phyloP scores from a whole-genome alignment of 2,888 invertebrate genomes.

The Lutraria lutraria region DNA sequence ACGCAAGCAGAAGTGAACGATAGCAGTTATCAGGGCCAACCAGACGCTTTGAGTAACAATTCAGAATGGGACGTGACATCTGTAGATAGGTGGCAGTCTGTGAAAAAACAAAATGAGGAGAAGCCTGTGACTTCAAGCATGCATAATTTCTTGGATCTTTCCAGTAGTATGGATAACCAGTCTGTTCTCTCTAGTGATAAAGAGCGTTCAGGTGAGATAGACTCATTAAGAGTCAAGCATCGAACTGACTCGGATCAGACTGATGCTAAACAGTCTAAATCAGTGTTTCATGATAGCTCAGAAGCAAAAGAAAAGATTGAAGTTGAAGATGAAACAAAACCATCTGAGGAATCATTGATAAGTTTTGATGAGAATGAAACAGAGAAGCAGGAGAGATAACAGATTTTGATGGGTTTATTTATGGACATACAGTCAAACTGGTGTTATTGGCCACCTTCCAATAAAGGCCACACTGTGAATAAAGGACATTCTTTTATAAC shows the following conservation, averaged over 20 bases:
- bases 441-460: no score
- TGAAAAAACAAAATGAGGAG: slow-evolving; percentile 49
- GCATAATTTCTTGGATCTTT: slow-evolving; percentile 79
- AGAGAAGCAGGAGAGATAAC: slow-evolving; percentile 20
- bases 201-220: slow-evolving; percentile 41
- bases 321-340: background rate
- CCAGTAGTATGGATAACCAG: slow-evolving; percentile 70
- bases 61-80: slow-evolving; percentile 77
- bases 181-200: slow-evolving; percentile 50
- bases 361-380: slow-evolving; percentile 33
- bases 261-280: slow-evolving; percentile 26
- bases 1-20: slow-evolving; percentile 67
- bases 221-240: slow-evolving; percentile 29
- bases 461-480: no score
- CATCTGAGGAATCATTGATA: slow-evolving; percentile 32
- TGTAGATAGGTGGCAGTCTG: slow-evolving; percentile 64
- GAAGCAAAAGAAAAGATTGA: background rate
- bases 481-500: no score
- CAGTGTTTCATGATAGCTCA: slow-evolving; percentile 29
- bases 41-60: slow-evolving; percentile 59
- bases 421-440: no score
- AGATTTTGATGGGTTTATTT: background rate
- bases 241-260: slow-evolving; percentile 39
- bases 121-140: slow-evolving; percentile 76
- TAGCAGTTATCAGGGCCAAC: slow-evolving; percentile 42